A percentile compares a stretch with the other conserved stretches of the same genome.
These are phyloP conservation scores for Trinorchestia longiramus DNA, from an alignment of 1,140 invertebrate species.

Conservation along the genomic window DNA sequence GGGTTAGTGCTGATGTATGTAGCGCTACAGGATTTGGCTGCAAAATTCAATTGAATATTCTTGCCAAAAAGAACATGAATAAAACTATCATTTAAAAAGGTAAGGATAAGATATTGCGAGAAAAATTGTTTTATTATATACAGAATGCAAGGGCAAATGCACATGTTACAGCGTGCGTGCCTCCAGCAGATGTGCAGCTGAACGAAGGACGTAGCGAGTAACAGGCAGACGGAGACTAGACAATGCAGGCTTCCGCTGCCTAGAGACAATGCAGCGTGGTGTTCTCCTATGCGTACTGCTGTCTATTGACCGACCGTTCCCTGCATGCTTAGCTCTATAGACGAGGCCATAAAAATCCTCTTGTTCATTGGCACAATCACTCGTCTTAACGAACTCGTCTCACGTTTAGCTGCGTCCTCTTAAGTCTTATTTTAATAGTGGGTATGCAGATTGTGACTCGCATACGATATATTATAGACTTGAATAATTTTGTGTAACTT, in stretches of 20 bases:
- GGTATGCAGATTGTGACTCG: neutral
- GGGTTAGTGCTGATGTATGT: too few species aligned
- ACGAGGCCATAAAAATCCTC: neutral
- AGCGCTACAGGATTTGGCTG: too few species aligned
- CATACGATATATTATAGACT: neutral
- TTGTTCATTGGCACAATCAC: neutral
- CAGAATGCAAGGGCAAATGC: neutral
- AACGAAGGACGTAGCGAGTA: neutral
- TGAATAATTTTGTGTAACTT: neutral
- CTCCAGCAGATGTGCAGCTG: conserved; percentile 15
- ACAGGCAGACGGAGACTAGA: neutral
- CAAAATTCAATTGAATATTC: too few species aligned
- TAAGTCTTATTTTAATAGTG: neutral
- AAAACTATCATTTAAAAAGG: neutral
- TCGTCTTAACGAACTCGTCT: conserved; percentile 2
- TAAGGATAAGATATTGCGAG: neutral
- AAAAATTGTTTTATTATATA: too few species aligned
- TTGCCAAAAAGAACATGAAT: too few species aligned
- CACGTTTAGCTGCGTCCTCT: neutral
- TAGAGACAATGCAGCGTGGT: conserved; percentile 31
- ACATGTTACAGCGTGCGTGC: neutral
- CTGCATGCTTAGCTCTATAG: conserved; percentile 47
- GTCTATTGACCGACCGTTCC: conserved; percentile 11
- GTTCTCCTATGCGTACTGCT: conserved; percentile 20
- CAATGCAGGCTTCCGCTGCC: conserved; percentile 9